Percentiles rank a stretch among this genome's conserved stretches.
Evolutionary conservation across 2,888 invertebrate genomes (phyloP).

Genomic region (Folsomia manolachei): DNA sequence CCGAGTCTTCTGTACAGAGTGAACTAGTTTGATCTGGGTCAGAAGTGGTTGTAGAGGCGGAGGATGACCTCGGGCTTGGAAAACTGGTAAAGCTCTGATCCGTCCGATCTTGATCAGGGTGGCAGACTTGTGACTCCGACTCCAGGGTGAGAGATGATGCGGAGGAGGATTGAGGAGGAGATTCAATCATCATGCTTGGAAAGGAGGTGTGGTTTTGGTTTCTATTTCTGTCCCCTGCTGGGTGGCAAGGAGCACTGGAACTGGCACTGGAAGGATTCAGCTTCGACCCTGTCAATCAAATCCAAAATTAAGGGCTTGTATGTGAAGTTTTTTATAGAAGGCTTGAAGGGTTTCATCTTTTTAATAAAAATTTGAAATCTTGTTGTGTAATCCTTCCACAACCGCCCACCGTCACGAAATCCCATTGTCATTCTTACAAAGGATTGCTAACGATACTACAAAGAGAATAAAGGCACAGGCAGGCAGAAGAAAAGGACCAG

Average conservation of each 20-base stretch:
- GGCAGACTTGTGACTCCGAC: slow-evolving; percentile 21
- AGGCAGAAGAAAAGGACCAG: background rate
- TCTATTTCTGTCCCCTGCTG: slow-evolving; percentile 49
- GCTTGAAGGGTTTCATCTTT: background rate
- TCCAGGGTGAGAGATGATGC: slow-evolving; percentile 20
- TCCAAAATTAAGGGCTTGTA: slow-evolving; percentile 13
- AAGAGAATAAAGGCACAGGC: background rate
- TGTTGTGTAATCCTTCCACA: slow-evolving; percentile 40
- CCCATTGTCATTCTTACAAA: slow-evolving; percentile 27
- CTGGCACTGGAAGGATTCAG: too few relatives aligned
- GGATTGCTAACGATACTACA: background rate
- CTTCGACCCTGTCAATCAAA: slow-evolving; percentile 50
- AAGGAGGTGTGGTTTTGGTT: slow-evolving; percentile 37
- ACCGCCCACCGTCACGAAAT: slow-evolving; percentile 44
- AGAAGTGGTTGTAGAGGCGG: slow-evolving; percentile 37
- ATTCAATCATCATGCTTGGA: slow-evolving; percentile 13
- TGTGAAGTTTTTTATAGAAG: slow-evolving; percentile 9
- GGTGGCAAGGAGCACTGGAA: slow-evolving; percentile 45
- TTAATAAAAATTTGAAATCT: slow-evolving; percentile 20
- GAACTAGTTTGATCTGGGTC: slow-evolving; percentile 23
- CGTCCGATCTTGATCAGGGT: slow-evolving; percentile 28
- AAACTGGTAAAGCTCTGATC: slow-evolving; percentile 23
- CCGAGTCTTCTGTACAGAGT: background rate
- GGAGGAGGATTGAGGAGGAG: background rate
- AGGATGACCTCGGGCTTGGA: slow-evolving; percentile 30